Conservation (phyloP, 1,140 invertebrate species). For the Lycorma delicatula region DNA sequence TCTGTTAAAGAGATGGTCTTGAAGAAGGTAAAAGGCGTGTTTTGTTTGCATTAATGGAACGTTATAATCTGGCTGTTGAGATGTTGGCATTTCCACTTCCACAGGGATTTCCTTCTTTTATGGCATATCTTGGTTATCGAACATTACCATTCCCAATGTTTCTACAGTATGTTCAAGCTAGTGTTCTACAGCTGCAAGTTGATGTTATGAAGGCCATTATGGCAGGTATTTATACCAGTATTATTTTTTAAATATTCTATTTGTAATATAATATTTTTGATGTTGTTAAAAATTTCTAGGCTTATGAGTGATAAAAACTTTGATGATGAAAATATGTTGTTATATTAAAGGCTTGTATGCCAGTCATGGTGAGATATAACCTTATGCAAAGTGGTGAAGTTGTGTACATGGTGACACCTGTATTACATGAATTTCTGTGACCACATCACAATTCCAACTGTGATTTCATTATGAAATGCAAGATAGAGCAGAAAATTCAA, state of each 20-base stretch:
- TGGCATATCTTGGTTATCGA: slow-evolving; percentile 72
- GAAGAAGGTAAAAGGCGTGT: slow-evolving; percentile 12
- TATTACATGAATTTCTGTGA: too few relatives aligned
- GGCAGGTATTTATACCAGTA: slow-evolving; percentile 56
- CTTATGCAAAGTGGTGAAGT: too few relatives aligned
- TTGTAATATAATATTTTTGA: slow-evolving; percentile 6
- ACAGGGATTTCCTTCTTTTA: slow-evolving; percentile 77
- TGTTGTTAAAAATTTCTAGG: background rate
- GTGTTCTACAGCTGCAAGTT: slow-evolving; percentile 75
- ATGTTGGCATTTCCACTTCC: slow-evolving; percentile 73
- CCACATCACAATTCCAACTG: too few relatives aligned
- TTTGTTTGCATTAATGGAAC: slow-evolving; percentile 28
- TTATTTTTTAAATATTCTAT: too few relatives aligned
- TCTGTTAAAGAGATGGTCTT: slow-evolving; percentile 25
- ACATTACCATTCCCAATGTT: slow-evolving; percentile 65
- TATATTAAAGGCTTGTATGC: too few relatives aligned
- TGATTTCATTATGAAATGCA: too few relatives aligned
- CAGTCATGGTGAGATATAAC: too few relatives aligned
- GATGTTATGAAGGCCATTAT: slow-evolving; percentile 78
- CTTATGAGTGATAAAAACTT: too few relatives aligned
- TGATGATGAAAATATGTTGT: too few relatives aligned
- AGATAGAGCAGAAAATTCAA: too few relatives aligned
- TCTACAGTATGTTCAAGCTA: slow-evolving; percentile 66
- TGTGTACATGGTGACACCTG: too few relatives aligned
- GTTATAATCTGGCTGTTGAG: slow-evolving; percentile 66